Percentiles rank a stretch among this genome's conserved stretches.
Evolutionary conservation across 2,797 vertebrate genomes (phyloP).

Genomic region (Macropus fuliginosus): DNA sequence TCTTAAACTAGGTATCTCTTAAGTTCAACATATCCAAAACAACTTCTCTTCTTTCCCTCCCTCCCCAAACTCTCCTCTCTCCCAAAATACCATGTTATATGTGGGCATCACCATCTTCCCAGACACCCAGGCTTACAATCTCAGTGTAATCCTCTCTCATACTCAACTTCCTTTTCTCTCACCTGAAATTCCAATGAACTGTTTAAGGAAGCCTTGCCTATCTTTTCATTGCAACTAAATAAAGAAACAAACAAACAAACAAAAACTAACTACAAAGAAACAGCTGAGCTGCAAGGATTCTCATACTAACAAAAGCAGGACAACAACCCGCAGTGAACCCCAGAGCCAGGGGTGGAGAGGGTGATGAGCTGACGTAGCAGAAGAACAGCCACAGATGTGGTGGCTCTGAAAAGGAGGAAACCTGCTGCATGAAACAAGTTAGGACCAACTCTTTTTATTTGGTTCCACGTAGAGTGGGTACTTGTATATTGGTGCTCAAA

Average conservation of each 20-base stretch:
- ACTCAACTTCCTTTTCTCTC: background rate
- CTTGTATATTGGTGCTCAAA: background rate
- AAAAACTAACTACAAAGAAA: background rate
- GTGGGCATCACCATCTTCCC: background rate
- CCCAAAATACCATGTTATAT: background rate
- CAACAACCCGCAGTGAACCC: background rate
- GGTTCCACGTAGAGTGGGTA: background rate
- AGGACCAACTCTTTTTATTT: background rate
- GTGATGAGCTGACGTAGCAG: background rate
- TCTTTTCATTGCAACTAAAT: background rate
- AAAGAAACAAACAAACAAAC: background rate
- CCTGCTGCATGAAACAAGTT: background rate
- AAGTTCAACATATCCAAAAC: background rate
- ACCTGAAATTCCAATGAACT: background rate
- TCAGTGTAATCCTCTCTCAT: background rate
- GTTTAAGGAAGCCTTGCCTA: background rate
- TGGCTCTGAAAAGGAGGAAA: background rate
- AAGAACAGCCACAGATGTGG: background rate
- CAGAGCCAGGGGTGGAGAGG: background rate
- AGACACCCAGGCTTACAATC: background rate
- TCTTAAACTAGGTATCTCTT: background rate
- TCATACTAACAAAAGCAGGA: background rate
- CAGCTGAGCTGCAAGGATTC: background rate
- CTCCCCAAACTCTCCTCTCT: background rate
- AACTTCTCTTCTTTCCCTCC: background rate